Percentiles rank a stretch among this genome's conserved stretches.
phyloP scores from a whole-genome alignment of 2,888 invertebrate species.

The Macroteleia sp. region DNA sequence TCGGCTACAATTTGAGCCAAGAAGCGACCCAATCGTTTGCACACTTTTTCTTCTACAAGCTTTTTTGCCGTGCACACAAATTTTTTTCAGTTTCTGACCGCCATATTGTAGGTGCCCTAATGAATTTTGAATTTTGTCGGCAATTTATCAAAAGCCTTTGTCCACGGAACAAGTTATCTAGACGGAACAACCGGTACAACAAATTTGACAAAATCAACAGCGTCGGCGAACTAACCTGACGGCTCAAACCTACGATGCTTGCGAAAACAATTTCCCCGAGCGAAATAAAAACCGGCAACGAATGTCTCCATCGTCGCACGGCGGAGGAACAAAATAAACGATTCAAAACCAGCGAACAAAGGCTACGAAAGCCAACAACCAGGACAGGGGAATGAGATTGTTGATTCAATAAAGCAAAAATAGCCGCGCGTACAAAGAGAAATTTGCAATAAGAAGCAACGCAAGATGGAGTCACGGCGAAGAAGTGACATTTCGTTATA shows the following conservation, averaged over 20 bases:
- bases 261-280: conserved; percentile 5
- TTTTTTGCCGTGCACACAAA: too few relatives aligned
- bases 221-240: neutral
- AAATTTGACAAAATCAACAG: neutral
- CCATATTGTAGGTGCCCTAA: too few relatives aligned
- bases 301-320: conserved; percentile 5
- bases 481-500: conserved; percentile 63
- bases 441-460: conserved; percentile 40
- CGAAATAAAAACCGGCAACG: conserved; percentile 1
- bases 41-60: too few relatives aligned
- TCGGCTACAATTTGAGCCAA: too few relatives aligned
- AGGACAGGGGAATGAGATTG: conserved; percentile 22
- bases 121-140: too few relatives aligned
- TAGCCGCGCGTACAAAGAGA: conserved; percentile 29
- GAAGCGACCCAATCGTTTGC: too few relatives aligned
- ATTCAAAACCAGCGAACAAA: conserved; percentile 4
- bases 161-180: neutral
- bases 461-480: conserved; percentile 25
- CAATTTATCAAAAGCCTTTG: conserved; percentile 12
- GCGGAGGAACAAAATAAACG: conserved; percentile 6
- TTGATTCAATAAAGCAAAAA: conserved; percentile 30
- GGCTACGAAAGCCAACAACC: neutral
- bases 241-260: neutral
- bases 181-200: neutral
- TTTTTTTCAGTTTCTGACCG: too few relatives aligned